Evolutionary conservation across 2,888 invertebrate genomes (phyloP).

Genomic region (Myathropa florea): DNA sequence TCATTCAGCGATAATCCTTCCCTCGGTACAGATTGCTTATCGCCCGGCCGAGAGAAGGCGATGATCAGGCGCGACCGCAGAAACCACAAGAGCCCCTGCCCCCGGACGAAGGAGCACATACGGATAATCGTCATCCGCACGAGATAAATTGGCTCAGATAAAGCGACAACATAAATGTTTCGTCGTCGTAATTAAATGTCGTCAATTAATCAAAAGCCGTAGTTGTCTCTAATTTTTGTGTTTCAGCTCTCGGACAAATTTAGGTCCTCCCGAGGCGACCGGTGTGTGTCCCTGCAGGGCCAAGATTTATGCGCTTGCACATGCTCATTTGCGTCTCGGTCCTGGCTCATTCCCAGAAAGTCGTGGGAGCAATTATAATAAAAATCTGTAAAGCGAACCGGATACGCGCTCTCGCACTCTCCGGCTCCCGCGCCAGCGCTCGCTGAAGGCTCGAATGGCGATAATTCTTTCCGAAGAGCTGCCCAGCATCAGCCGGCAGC

Average conservation of each 20-base stretch:
- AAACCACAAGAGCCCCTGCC: conserved; percentile 9
- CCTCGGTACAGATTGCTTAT: conserved; percentile 57
- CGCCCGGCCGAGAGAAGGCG: conserved; percentile 28
- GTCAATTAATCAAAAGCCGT: conserved; percentile 80
- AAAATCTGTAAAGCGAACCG: conserved; percentile 67
- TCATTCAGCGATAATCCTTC: conserved; percentile 49
- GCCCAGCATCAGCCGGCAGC: conserved; percentile 32
- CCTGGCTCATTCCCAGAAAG: conserved; percentile 76
- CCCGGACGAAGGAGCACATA: not conserved
- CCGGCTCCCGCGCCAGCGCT: not conserved
- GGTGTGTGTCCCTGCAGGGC: conserved; percentile 15
- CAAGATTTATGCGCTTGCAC: conserved; percentile 66
- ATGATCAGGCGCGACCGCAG: conserved; percentile 16
- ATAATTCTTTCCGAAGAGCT: conserved; percentile 59
- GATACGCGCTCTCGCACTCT: conserved; percentile 32
- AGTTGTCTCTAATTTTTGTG: conserved; percentile 69
- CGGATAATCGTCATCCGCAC: conserved; percentile 43
- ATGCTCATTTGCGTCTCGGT: conserved; percentile 55
- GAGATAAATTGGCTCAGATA: conserved; percentile 70
- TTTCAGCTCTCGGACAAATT: conserved; percentile 60
- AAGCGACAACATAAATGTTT: conserved; percentile 75
- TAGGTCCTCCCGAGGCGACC: conserved; percentile 42
- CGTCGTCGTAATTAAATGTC: conserved; percentile 80
- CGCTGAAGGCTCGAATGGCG: conserved; percentile 9
- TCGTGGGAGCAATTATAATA: conserved; percentile 81